These are phyloP conservation scores for Caloenas nicobarica DNA, from an alignment of 2,113 vertebrate genomes.

Conservation along the genomic window DNA sequence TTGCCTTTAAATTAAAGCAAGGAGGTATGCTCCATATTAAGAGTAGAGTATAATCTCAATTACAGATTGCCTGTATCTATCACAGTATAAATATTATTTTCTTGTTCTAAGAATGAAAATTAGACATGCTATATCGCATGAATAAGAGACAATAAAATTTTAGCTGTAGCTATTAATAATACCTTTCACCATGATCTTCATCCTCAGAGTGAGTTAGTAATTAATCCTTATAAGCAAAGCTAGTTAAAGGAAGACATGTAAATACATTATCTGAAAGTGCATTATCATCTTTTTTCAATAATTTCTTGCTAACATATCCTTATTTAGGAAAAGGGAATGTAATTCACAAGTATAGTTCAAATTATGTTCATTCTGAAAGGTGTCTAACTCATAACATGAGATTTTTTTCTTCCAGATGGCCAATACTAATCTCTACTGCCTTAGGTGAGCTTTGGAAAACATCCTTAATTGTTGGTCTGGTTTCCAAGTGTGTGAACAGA, in stretches of 20 bases:
- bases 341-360: not conserved
- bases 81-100: not conserved
- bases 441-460: not conserved
- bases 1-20: not conserved
- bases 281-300: not conserved
- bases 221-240: slow-evolving; percentile 26
- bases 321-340: not conserved
- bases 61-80: not conserved
- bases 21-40: not conserved
- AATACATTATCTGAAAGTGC: slow-evolving; percentile 1
- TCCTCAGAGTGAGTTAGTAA: not conserved
- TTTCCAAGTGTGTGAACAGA: not conserved
- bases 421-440: not conserved
- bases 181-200: slow-evolving; percentile 17
- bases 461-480: not conserved
- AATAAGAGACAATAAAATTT: not conserved
- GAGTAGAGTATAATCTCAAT: not conserved
- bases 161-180: not conserved
- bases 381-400: not conserved
- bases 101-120: not conserved
- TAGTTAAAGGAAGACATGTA: not conserved
- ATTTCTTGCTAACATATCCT: not conserved
- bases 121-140: not conserved
- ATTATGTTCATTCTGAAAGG: not conserved
- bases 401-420: not conserved